A percentile compares a stretch with the other conserved stretches of the same genome.
Conservation (phyloP, 2,888 invertebrate species). For the Cheilosia scutellata region DNA sequence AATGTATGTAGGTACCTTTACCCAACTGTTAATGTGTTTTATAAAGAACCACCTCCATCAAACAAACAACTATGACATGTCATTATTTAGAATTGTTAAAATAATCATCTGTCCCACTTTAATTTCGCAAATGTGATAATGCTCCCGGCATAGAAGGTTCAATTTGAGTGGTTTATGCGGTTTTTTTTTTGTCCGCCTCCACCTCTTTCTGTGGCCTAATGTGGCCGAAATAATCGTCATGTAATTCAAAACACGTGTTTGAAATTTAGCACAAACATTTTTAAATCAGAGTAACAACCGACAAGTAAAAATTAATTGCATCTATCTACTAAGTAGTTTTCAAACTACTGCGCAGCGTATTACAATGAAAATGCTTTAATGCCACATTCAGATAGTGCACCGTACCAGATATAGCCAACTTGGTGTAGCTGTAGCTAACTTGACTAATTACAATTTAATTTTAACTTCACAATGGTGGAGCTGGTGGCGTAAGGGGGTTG, state of each 20-base stretch:
- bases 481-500: neutral
- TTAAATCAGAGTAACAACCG: slow-evolving; percentile 6
- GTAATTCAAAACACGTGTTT: neutral
- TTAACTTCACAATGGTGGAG: neutral
- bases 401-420: slow-evolving; percentile 1
- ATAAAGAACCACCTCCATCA: no score
- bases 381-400: slow-evolving; percentile 12
- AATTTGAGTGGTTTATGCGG: neutral
- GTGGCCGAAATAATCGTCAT: neutral
- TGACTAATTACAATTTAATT: slow-evolving; percentile 41
- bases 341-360: slow-evolving; percentile 27
- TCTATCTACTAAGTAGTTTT: neutral
- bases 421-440: slow-evolving; percentile 11
- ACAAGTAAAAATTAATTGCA: slow-evolving; percentile 21
- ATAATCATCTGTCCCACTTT: no score
- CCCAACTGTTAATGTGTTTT: no score
- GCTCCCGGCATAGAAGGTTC: neutral
- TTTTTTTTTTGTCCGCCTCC: neutral
- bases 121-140: no score
- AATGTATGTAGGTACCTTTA: no score
- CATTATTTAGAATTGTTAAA: no score
- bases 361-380: slow-evolving; percentile 32
- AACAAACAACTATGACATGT: no score
- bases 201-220: neutral
- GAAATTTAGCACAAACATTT: neutral